Base-by-base conservation (phyloP, 2,113 vertebrate species). In the Triplophysa siluroides region DNA sequence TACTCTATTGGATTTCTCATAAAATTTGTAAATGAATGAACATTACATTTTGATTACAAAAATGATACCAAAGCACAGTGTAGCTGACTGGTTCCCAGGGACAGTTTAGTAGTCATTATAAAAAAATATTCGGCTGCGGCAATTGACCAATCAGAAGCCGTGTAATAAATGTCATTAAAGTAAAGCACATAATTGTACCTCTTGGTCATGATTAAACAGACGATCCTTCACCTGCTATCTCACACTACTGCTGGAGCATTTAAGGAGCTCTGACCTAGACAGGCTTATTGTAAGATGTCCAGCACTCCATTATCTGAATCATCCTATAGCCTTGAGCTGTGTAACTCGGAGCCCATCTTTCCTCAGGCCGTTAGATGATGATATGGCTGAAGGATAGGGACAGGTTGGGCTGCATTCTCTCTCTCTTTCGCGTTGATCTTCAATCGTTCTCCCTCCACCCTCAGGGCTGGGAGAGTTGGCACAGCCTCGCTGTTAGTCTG, bases 391-490 rank as follows among this genome's bases (percentile, higher is more conserved):
- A 78, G 86, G 83, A 83, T 79, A 81, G 88, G 86, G 88, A 93
- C 92, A 87, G 90, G 92, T 91, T 85, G 47, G 81, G 88, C 87
- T 65, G 45, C 92, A 93, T 93, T 93, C 90, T n/a, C 12, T 21
- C 76, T 76, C 45, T 81, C 78, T 88, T 67, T 81, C 78, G 54
- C 63, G 41, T 65, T 67, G 74, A 26, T 68, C 86, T 83, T 78
- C 84, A 70, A 80, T 89, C 89, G 88, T 87, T 79, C 89, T 88
- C 90, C 21, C 85, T 85, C 81, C 83, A 82, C 89, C 86, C 69
- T 78, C 43, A 74, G 73, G 78, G 60, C 43, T 62, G 62, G 74
- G 33, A 81, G 79, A 81, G 29, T 26, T 81, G 75, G 68, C 79
- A 84, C 33, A 21, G 5, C 45, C 24, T 50, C 26, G 7, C 61